Evolutionary conservation across 30 jellyfish, hydroid and myxozoan genomes (phyloP).

Genomic region (Mastigias papua): DNA sequence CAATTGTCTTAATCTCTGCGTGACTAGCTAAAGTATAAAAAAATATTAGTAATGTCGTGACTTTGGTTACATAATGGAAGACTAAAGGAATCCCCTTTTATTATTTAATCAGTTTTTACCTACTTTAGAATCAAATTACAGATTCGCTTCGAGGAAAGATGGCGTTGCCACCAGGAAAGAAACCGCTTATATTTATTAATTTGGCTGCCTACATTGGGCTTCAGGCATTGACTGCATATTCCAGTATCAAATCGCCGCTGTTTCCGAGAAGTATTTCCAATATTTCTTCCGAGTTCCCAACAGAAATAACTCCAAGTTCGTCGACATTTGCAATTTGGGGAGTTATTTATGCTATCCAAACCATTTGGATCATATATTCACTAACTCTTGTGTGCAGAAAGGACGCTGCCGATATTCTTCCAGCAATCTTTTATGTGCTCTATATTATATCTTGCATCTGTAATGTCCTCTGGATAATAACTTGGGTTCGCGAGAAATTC

Average conservation of each 20-base stretch:
- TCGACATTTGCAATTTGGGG: conserved; percentile 91
- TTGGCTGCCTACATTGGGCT: conserved; percentile 45
- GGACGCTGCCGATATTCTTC: conserved; percentile 65
- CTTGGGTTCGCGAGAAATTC: conserved; percentile 66
- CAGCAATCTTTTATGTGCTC: conserved; percentile 61
- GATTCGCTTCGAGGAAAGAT: not conserved
- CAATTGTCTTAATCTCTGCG: no score
- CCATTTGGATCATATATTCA: conserved; percentile 67
- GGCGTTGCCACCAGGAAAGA: conserved; percentile 53
- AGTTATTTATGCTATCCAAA: conserved; percentile 67
- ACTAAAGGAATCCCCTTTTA: not conserved
- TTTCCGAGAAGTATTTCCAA: conserved; percentile 67
- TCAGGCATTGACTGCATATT: conserved; percentile 63
- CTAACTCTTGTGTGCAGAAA: conserved; percentile 51
- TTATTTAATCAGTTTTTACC: not conserved
- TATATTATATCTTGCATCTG: conserved; percentile 58
- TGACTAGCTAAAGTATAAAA: no score
- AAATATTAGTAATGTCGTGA: no score
- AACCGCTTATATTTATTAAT: conserved; percentile 41
- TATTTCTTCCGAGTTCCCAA: conserved; percentile 50
- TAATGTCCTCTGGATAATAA: conserved; percentile 60
- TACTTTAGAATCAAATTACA: not conserved
- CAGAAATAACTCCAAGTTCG: conserved; percentile 84
- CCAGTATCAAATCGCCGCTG: conserved; percentile 45
- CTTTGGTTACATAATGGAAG: not conserved